Evolutionary conservation across 2,113 vertebrate genomes (phyloP), one percentile per base, ranked within the genome.

Genomic region (Cryptomyrus ogoouensis): DNA sequence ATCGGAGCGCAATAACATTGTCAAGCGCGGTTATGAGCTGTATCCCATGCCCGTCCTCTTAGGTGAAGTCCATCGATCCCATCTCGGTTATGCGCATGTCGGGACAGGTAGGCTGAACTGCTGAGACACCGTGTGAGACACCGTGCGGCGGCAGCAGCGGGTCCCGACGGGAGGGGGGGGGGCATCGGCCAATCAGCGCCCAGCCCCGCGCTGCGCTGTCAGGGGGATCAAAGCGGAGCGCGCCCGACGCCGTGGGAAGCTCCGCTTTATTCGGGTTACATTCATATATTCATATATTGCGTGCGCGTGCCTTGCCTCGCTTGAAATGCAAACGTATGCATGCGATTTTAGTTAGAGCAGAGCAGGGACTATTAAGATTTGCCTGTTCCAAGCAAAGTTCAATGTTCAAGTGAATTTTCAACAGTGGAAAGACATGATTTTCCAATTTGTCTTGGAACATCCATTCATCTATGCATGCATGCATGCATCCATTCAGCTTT

Each of bases 21-120:
- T 90, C 90, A 88, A 88, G 91, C 95, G 95, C 95, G 86, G 93
- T 91, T 93, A 84, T 88, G 88, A 83, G 83, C 49, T 89, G 92
- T 56, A 12, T 46, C 42, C 44, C 88, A 44, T 83, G 87, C 39
- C 52, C 88, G 53, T 88, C 87, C 89, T 39, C 86, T 94, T 93
- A 94, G 92, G 95, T 95, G 90, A 94, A 94, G 91, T 94, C 93
- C 47, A 91, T 92, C 91, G 88, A 91, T 90, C 92, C 92, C 92
- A 93, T 93, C 24, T 89, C 53, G 58, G 89, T 89, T 87, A 53
- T 90, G 89, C 88, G 21, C 89, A 74, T 90, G 92, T 89, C 53
- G 91, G 62, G 86, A 89, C 90, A 91, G 91, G 92, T 89, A 91
- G 89, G 35, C 84, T 90, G 91, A 87, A 91, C 90, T 89, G 93